A percentile compares a stretch with the other conserved stretches of the same genome.
These are phyloP conservation scores for Brachyhypopomus occidentalis DNA, from an alignment of 2,113 vertebrate species.

Conservation along the genomic window DNA sequence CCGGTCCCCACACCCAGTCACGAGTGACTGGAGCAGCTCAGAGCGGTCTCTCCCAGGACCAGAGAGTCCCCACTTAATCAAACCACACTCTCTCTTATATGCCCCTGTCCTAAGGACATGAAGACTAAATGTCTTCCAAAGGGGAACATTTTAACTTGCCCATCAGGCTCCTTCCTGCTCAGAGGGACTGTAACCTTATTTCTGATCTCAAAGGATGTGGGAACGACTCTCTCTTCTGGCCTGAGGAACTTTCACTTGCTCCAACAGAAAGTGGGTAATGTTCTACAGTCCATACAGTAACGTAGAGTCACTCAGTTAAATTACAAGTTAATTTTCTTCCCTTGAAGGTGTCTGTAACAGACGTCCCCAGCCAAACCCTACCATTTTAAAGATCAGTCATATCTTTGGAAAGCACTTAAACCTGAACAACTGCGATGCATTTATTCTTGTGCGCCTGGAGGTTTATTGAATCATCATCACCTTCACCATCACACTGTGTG, in stretches of 20 bases:
- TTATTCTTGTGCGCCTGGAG: slow-evolving; percentile 24
- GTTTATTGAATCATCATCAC: slow-evolving; percentile 51
- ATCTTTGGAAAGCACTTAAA: background rate
- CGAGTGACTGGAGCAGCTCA: slow-evolving; percentile 4
- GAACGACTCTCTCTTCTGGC: slow-evolving; percentile 70
- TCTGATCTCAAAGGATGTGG: slow-evolving; percentile 63
- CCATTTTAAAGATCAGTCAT: background rate
- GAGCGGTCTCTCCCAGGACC: slow-evolving; percentile 52
- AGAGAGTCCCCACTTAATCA: slow-evolving; percentile 65
- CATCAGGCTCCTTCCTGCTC: slow-evolving; percentile 69
- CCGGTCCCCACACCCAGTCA: slow-evolving; percentile 11
- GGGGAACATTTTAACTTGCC: slow-evolving; percentile 73
- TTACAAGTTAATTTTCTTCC: slow-evolving; percentile 23
- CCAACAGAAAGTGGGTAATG: background rate
- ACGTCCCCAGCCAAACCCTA: background rate
- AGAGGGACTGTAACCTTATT: slow-evolving; percentile 67
- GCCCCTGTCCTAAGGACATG: slow-evolving; percentile 64
- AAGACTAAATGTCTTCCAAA: slow-evolving; percentile 50
- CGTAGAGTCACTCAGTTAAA: background rate
- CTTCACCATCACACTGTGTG: slow-evolving; percentile 19
- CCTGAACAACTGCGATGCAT: background rate
- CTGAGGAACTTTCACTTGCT: background rate
- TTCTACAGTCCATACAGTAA: background rate
- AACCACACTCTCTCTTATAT: slow-evolving; percentile 52
- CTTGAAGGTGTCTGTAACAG: background rate